Evolutionary conservation across 1,140 invertebrate species (phyloP).

Genomic region (Penaeus chinensis): DNA sequence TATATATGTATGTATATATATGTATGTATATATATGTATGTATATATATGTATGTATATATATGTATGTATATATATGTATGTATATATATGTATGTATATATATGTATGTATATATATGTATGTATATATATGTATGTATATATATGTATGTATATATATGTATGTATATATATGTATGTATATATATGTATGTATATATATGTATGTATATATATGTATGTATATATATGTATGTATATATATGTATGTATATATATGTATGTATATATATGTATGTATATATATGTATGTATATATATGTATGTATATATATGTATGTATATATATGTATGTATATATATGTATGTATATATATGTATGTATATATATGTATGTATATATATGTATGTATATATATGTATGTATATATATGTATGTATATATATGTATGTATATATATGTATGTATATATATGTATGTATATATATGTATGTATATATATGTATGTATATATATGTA

Average conservation of each 20-base stretch:
- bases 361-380: constrained; percentile 5
- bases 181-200: constrained; percentile 5
- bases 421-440: constrained; percentile 10
- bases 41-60: constrained; percentile 15
- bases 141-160: constrained; percentile 10
- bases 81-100: constrained; percentile 5
- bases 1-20: constrained; percentile 6
- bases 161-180: constrained; percentile 1
- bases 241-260: constrained; percentile 1
- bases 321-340: constrained; percentile 18
- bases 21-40: not conserved
- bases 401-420: constrained; percentile 2
- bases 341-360: constrained; percentile 1
- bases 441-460: constrained; percentile 7
- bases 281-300: constrained; percentile 7
- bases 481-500: constrained; percentile 10
- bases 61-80: constrained; percentile 2
- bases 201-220: constrained; percentile 10
- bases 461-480: constrained; percentile 1
- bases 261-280: constrained; percentile 10
- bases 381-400: constrained; percentile 10
- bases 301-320: not conserved
- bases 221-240: constrained; percentile 8
- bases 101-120: constrained; percentile 13
- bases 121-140: constrained; percentile 1